Evolutionary conservation across 1,140 invertebrate genomes (phyloP).

Genomic region (Panulirus ornatus): DNA sequence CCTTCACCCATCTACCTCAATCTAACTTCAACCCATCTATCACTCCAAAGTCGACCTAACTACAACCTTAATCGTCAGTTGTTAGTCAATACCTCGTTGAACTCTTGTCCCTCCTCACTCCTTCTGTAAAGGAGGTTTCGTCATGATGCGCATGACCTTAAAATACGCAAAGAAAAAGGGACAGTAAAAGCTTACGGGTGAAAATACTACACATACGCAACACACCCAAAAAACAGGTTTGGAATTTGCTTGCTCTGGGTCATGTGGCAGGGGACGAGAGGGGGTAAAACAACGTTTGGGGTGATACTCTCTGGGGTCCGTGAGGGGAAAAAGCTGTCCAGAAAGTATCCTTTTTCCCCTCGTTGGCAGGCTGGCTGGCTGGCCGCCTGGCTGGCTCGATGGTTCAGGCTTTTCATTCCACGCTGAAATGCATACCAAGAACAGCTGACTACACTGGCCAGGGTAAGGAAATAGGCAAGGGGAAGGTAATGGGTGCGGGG

Average conservation of each 20-base stretch:
- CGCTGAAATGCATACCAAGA: background rate
- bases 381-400: no score
- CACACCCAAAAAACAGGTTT: background rate
- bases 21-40: no score
- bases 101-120: no score
- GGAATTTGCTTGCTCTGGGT: background rate
- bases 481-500: background rate
- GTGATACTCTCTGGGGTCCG: background rate
- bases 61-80: no score
- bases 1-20: no score
- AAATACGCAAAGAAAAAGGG: no score
- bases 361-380: no score
- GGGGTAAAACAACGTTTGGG: background rate
- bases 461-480: background rate
- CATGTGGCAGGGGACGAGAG: background rate
- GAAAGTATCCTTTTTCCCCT: background rate
- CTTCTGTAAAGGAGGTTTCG: no score
- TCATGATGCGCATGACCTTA: no score
- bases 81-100: no score
- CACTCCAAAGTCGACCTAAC: no score
- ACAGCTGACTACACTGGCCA: background rate
- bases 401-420: background rate
- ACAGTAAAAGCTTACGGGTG: no score
- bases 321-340: background rate
- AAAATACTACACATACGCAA: background rate